These are phyloP conservation scores for Butorides virescens DNA, from an alignment of 2,113 vertebrate species.

Conservation along the genomic window DNA sequence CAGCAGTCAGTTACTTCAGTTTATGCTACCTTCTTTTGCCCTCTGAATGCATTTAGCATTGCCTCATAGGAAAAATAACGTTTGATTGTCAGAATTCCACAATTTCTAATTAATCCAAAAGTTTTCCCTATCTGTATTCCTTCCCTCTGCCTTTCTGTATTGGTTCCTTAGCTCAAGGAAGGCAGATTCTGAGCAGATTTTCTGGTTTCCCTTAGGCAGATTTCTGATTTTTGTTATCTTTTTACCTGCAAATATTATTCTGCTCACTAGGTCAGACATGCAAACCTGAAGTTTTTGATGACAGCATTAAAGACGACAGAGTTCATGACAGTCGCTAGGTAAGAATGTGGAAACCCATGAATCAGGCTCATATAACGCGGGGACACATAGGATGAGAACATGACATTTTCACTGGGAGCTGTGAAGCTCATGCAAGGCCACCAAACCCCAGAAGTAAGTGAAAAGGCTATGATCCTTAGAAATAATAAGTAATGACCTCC, in stretches of 20 bases:
- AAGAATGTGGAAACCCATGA: neutral
- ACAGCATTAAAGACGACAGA: neutral
- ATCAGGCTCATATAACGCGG: neutral
- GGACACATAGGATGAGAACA: neutral
- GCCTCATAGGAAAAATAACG: neutral
- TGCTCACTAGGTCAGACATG: accelerated
- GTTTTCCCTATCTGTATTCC: neutral
- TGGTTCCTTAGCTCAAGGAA: neutral
- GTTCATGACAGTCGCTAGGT: neutral
- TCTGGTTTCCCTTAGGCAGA: neutral
- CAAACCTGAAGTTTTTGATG: neutral
- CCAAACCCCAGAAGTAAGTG: neutral
- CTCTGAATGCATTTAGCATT: neutral
- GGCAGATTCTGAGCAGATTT: neutral
- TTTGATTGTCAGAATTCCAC: neutral
- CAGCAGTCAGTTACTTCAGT: neutral
- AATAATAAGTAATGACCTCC: neutral
- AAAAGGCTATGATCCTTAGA: neutral
- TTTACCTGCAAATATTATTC: neutral
- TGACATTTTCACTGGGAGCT: neutral
- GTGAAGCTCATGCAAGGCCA: neutral
- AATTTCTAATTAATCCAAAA: neutral
- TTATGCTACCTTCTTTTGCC: neutral
- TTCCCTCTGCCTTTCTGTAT: neutral
- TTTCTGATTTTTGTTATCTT: neutral